Percentiles rank a stretch among this genome's conserved stretches.
phyloP scores from a whole-genome alignment of 2,888 invertebrate genomes.

The Tetanocera ferruginea region DNA sequence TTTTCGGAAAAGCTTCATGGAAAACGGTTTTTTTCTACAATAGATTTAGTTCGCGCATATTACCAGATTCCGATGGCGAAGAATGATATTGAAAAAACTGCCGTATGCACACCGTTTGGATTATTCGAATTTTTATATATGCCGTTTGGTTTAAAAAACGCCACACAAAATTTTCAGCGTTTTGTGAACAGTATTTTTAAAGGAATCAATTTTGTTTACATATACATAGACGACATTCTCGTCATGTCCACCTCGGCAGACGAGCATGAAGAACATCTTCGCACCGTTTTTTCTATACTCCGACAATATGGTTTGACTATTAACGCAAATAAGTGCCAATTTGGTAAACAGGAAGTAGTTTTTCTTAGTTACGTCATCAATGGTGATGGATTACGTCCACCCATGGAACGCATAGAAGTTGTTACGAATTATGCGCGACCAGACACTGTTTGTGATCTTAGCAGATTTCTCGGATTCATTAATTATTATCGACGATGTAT shows the following conservation, averaged over 20 bases:
- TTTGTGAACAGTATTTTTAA: slow-evolving; percentile 57
- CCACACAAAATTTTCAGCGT: slow-evolving; percentile 61
- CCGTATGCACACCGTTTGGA: too few species aligned
- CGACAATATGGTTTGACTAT: slow-evolving; percentile 16
- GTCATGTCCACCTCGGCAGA: slow-evolving; percentile 47
- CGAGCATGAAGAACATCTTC: slow-evolving; percentile 47
- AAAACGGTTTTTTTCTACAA: background rate
- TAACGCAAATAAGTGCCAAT: slow-evolving; percentile 22
- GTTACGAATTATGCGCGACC: slow-evolving; percentile 1
- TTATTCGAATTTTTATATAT: too few species aligned
- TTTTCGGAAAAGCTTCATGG: background rate
- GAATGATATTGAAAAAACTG: too few species aligned
- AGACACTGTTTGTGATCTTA: slow-evolving; percentile 13
- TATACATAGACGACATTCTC: slow-evolving; percentile 57
- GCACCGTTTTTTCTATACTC: slow-evolving; percentile 45
- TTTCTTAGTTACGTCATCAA: slow-evolving; percentile 22
- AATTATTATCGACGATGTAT: slow-evolving; percentile 12
- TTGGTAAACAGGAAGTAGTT: slow-evolving; percentile 5
- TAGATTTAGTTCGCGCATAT: background rate
- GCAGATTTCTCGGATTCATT: too few species aligned
- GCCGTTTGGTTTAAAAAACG: too few species aligned
- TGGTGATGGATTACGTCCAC: background rate
- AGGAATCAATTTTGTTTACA: slow-evolving; percentile 51
- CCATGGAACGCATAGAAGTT: background rate
- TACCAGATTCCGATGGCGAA: background rate